Conservation (phyloP, 2,888 invertebrate genomes). For the Synergus gifuensis region DNA sequence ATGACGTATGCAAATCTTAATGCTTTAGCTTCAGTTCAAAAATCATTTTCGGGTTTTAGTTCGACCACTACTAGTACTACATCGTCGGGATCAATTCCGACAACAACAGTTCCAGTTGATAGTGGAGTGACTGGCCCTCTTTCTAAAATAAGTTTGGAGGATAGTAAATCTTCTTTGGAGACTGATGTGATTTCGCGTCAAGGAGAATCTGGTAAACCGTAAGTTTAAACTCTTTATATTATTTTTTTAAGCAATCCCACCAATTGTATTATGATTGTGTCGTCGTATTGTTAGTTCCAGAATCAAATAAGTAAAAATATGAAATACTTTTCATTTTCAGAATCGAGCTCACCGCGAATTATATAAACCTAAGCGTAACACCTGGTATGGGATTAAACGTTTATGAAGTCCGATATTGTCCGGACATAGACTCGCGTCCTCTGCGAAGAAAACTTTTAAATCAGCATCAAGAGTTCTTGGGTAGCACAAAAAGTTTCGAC, state of each 20-base stretch:
- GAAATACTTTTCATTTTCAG: constrained; percentile 59
- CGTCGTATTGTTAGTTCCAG: no score
- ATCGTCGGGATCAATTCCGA: constrained; percentile 6
- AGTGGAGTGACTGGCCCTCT: constrained; percentile 61
- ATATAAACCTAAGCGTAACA: constrained; percentile 84
- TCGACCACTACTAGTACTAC: constrained; percentile 2
- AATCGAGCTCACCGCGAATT: constrained; percentile 84
- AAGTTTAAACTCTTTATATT: constrained; percentile 31
- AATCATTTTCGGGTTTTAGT: background rate
- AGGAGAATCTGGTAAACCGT: constrained; percentile 47
- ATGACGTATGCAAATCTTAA: background rate
- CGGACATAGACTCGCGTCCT: constrained; percentile 85
- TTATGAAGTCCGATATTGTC: constrained; percentile 89
- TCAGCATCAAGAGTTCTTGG: constrained; percentile 82
- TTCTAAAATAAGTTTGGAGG: constrained; percentile 61
- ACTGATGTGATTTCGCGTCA: constrained; percentile 46
- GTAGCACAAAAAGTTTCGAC: constrained; percentile 87
- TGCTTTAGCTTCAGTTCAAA: background rate
- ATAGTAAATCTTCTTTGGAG: constrained; percentile 41
- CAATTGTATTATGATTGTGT: no score
- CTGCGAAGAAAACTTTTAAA: constrained; percentile 82
- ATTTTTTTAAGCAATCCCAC: background rate
- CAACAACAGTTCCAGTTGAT: constrained; percentile 47
- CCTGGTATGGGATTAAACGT: constrained; percentile 87
- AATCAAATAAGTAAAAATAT: background rate